phyloP scores from a whole-genome alignment of 2,113 vertebrate species.

The Myrmecobius fasciatus region DNA sequence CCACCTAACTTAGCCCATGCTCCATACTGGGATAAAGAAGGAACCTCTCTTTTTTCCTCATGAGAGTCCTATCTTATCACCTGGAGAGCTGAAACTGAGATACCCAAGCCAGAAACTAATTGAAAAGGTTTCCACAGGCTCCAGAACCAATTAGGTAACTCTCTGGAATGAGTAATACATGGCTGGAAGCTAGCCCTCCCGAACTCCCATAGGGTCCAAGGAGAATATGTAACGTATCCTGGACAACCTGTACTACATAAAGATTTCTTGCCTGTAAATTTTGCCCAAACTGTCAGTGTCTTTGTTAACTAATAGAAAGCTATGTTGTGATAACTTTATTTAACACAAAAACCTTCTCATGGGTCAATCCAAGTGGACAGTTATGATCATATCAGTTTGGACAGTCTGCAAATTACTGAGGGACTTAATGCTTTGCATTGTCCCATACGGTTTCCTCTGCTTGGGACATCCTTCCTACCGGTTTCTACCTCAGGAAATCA shows the following conservation, averaged over 20 bases:
- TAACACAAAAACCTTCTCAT: background rate
- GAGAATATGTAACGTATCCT: too few species aligned
- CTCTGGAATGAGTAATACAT: background rate
- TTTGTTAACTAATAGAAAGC: constrained; percentile 40
- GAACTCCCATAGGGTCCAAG: background rate
- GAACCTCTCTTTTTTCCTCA: background rate
- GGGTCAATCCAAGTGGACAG: constrained; percentile 16
- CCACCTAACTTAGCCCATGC: background rate
- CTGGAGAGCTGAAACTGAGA: background rate
- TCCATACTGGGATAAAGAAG: background rate
- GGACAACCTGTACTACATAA: background rate
- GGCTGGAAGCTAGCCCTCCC: background rate
- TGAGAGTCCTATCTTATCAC: background rate
- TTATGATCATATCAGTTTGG: constrained; percentile 15
- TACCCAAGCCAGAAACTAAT: too few species aligned
- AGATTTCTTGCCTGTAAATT: background rate
- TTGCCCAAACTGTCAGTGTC: background rate
- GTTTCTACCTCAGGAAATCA: constrained; percentile 28
- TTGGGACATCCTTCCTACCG: constrained; percentile 20
- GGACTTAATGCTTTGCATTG: background rate
- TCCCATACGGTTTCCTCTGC: background rate
- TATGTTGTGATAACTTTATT: background rate
- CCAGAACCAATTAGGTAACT: background rate
- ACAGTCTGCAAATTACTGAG: background rate
- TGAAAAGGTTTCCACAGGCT: background rate